phyloP scores from a whole-genome alignment of 2,113 vertebrate species.

The Calypte anna region DNA sequence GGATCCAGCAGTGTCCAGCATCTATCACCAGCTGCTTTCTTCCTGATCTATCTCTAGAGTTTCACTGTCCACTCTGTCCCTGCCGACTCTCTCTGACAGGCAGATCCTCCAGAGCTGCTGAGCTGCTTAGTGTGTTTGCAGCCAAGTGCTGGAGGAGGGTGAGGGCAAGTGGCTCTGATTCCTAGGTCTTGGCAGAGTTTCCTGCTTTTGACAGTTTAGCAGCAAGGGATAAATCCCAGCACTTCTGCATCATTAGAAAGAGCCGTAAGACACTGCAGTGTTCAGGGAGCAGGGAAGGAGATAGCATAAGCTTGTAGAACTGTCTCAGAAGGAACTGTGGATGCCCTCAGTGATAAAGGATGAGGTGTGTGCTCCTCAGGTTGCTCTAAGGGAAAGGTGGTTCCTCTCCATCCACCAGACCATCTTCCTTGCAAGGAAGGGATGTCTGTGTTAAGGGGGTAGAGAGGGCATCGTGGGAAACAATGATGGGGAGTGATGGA shows the following conservation, averaged over 20 bases:
- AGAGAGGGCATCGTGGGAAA: background rate
- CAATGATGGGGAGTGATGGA: background rate
- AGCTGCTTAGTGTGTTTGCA: background rate
- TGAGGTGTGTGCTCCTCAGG: background rate
- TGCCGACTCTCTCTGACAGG: background rate
- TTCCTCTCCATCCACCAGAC: background rate
- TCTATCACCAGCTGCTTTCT: background rate
- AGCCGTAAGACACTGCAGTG: background rate
- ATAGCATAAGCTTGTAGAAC: background rate
- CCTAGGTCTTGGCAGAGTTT: background rate
- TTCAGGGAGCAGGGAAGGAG: background rate
- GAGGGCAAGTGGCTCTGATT: constrained; percentile 14
- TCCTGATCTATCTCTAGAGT: background rate
- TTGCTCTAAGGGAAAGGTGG: background rate
- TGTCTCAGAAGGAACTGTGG: background rate
- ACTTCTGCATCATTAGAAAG: background rate
- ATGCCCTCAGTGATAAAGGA: background rate
- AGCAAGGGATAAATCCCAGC: background rate
- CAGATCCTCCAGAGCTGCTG: background rate
- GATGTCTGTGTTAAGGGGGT: background rate
- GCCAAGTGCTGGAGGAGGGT: background rate
- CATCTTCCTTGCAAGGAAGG: rapidly evolving
- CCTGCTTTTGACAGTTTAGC: background rate
- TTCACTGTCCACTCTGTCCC: background rate
- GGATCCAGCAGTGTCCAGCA: background rate